Percentiles rank a stretch among this genome's conserved stretches.
These are phyloP conservation scores for Ypsolopha sequella DNA, from an alignment of 2,888 invertebrate genomes.

Conservation along the genomic window DNA sequence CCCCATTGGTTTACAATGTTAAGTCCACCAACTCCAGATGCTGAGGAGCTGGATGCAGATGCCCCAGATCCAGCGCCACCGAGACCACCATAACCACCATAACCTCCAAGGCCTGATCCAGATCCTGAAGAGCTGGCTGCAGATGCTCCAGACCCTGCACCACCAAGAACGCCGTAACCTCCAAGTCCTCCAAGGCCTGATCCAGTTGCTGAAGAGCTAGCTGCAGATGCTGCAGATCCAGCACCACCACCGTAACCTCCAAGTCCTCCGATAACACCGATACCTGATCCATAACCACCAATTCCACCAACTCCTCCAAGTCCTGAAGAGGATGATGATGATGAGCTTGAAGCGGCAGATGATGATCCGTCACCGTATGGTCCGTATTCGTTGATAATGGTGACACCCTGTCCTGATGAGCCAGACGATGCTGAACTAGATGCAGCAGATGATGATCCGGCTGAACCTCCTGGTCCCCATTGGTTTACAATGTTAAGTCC, in stretches of 20 bases:
- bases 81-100: background rate
- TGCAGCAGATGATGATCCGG: background rate
- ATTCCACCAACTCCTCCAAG: background rate
- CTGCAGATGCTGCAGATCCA: background rate
- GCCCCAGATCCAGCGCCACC: background rate
- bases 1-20: no score
- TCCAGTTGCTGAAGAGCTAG: background rate
- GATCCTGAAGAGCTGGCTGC: background rate
- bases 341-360: background rate
- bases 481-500: background rate
- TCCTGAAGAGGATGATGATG: background rate
- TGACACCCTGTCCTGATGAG: background rate
- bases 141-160: background rate
- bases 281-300: no score
- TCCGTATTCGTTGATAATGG: background rate
- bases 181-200: background rate
- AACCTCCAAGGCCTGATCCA: background rate
- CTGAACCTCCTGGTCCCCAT: background rate
- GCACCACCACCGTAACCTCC: constrained; percentile 2
- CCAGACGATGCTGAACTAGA: background rate
- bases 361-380: background rate
- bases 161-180: no score
- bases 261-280: no score
- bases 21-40: no score
- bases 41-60: no score